Evolutionary conservation across 1,140 invertebrate species (phyloP), one percentile per base, ranked within the genome.

Genomic region (Lineus longissimus): DNA sequence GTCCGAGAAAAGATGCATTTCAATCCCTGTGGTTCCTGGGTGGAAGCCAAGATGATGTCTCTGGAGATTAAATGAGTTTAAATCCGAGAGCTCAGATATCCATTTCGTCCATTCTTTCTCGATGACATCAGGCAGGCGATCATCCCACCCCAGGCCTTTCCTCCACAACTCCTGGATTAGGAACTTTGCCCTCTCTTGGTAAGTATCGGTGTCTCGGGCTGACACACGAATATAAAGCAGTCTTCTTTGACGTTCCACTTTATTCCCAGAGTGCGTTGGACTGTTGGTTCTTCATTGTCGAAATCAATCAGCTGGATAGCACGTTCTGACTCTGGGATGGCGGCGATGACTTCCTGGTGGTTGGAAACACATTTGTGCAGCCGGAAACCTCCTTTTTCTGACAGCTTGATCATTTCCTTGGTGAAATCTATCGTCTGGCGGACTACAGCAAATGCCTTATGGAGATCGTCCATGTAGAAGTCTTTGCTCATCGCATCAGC

Each of bases 401-500:
- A n/a, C n/a, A 51, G 47, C n/a, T 51, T n/a, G n/a, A 27, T 23
- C n/a, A n/a, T 27, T 6, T 51, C 47, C n/a, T n/a, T 51, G n/a
- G 47, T 27, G 9, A 51, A 51, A n/a, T 4, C 19, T 6, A 25
- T 15, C 40, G 25, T 27, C 23, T 29, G 56, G 7, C 47, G 19
- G 22, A 27, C 19, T 27, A 15, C 17, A 25, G 25, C 40, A 13
- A 41, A n/a, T 13, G 57, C 61, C 31, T 62, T 67, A 41, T 67
- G 27, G 17, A 59, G 59, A 55, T 70, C 65, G 56, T 70, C 65
- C 0, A 70, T 51, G 54, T 70, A 68, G 45, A 70, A 67, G 47
- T 67, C 55, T 13, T 60, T 59, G 17, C 33, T 2, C 4, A 67
- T 36, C 0, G 59, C 61, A 13, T 68, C 54, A 43, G 31, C 13